Evolutionary conservation across 2,113 vertebrate species (phyloP).

Genomic region (Menidia beryllina): DNA sequence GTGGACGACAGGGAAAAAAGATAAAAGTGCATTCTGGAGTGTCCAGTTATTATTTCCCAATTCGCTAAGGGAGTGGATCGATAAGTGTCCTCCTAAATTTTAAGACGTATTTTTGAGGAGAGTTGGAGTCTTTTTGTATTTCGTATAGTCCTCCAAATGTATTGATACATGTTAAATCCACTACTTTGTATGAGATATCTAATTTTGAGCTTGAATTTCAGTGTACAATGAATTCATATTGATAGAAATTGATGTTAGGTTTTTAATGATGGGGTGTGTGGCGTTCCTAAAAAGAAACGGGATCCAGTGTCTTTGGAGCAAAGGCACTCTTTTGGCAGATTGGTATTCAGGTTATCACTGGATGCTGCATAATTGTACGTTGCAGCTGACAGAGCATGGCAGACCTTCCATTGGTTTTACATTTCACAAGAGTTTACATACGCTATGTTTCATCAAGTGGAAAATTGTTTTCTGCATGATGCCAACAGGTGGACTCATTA

Average conservation of each 20-base stretch:
- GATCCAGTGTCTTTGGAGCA: constrained; percentile 24
- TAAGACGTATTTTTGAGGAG: constrained; percentile 76
- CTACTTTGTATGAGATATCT: constrained; percentile 35
- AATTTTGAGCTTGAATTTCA: constrained; percentile 24
- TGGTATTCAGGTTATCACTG: constrained; percentile 56
- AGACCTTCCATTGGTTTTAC: constrained; percentile 68
- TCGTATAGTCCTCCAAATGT: constrained; percentile 31
- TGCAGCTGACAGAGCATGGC: constrained; percentile 72
- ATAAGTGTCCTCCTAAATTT: constrained; percentile 75
- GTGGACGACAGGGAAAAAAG: constrained; percentile 32
- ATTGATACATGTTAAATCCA: constrained; percentile 45
- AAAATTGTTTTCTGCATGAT: constrained; percentile 77
- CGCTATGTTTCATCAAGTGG: constrained; percentile 74
- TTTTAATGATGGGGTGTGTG: constrained; percentile 29
- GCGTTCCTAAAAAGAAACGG: constrained; percentile 24
- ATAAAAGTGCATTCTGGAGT: constrained; percentile 81
- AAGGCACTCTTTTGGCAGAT: constrained; percentile 54
- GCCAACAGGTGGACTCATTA: constrained; percentile 80
- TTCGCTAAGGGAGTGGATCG: constrained; percentile 76
- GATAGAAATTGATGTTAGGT: constrained; percentile 16
- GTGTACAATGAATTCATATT: constrained; percentile 27
- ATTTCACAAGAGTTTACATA: constrained; percentile 72
- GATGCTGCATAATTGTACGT: constrained; percentile 72
- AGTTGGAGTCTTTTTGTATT: constrained; percentile 49
- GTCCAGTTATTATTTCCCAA: constrained; percentile 76